A percentile compares a stretch with the other conserved stretches of the same genome.
These are phyloP conservation scores for Xylophagus ater DNA, from an alignment of 2,888 invertebrate species.

Conservation along the genomic window DNA sequence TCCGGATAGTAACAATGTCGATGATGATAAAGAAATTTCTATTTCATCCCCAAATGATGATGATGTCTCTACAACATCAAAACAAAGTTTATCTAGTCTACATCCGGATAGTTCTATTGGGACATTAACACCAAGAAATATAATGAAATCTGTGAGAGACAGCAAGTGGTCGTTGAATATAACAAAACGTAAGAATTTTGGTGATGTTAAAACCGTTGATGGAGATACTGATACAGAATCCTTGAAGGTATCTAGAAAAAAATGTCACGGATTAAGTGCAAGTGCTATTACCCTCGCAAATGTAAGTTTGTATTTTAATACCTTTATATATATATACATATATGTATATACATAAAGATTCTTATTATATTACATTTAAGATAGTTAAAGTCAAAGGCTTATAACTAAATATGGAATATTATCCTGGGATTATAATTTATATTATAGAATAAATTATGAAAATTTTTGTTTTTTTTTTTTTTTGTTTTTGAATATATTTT, in stretches of 20 bases:
- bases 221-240: constrained; percentile 39
- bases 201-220: constrained; percentile 8
- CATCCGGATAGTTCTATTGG: constrained; percentile 8
- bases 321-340: too few species aligned
- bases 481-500: constrained; percentile 1
- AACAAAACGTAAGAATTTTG: background rate
- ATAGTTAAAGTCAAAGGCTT: too few species aligned
- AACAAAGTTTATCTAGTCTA: constrained; percentile 8
- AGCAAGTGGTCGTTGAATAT: background rate
- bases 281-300: constrained; percentile 51
- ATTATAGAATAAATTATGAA: too few species aligned
- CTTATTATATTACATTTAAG: too few species aligned
- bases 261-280: constrained; percentile 40
- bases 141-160: constrained; percentile 2
- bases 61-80: constrained; percentile 7
- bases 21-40: constrained; percentile 8
- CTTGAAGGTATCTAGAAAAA: constrained; percentile 41
- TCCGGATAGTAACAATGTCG: constrained; percentile 10
- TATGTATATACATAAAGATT: too few species aligned
- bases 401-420: too few species aligned
- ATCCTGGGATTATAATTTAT: too few species aligned
- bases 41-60: constrained; percentile 6
- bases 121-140: constrained; percentile 8
- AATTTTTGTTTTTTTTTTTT: constrained; percentile 2
- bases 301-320: constrained; percentile 43